phyloP scores from a whole-genome alignment of 2,888 invertebrate genomes.

The Eupithecia insigniata region DNA sequence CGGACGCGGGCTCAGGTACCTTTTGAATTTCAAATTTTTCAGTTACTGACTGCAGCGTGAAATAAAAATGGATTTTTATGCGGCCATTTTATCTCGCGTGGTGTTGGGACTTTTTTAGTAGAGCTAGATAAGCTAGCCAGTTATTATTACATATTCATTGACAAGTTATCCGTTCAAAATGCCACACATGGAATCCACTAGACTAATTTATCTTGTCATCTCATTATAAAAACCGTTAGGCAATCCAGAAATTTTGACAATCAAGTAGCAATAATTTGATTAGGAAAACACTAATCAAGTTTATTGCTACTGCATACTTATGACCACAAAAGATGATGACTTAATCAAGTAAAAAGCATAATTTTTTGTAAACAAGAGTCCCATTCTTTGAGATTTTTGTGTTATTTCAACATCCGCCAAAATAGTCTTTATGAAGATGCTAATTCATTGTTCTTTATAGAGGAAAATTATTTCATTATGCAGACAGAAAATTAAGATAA shows the following conservation, averaged over 20 bases:
- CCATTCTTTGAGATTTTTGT: not conserved
- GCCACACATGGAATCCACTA: conserved; percentile 4
- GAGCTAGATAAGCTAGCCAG: no score
- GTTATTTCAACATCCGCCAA: not conserved
- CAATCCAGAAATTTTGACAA: conserved; percentile 10
- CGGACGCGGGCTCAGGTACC: conserved; percentile 53
- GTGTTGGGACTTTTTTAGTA: not conserved
- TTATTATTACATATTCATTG: conserved; percentile 16
- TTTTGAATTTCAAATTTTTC: conserved; percentile 82
- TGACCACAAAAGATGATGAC: not conserved
- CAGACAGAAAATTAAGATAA: conserved; percentile 2
- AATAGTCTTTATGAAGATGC: not conserved
- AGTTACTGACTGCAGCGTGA: conserved; percentile 71
- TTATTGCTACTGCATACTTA: not conserved
- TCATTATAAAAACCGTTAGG: conserved; percentile 8
- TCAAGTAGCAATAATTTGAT: no score
- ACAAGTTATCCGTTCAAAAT: conserved; percentile 6
- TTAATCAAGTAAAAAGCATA: not conserved
- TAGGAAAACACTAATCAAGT: not conserved
- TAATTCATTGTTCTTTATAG: not conserved
- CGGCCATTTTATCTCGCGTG: conserved; percentile 19
- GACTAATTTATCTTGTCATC: conserved; percentile 12
- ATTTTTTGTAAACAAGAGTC: not conserved
- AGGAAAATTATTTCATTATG: not conserved
- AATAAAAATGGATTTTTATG: conserved; percentile 57